Evolutionary conservation across 2,888 invertebrate genomes (phyloP), one percentile per base, ranked within the genome.

Genomic region (Patella depressa): DNA sequence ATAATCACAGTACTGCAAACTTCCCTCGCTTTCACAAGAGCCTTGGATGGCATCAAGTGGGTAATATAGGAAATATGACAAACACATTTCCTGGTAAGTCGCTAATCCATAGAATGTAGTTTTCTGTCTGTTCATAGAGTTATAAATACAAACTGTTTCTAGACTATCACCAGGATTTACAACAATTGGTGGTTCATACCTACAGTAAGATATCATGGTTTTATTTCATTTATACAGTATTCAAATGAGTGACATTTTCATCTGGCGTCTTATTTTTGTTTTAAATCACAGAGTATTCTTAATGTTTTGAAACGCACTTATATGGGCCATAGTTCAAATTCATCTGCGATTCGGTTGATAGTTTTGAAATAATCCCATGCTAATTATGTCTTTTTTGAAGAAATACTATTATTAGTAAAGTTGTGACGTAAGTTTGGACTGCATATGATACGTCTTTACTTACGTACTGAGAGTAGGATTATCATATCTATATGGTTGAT

Each of bases 401-500:
- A 29, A 2, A 29, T 29, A 29, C 29, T 29, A 29, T 34, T 34
- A 34, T 34, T 34, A 34, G 34, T 34, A 34, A 34, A 34, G 34
- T 34, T 34, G 3, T 34, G 34, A 5, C 34, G 34, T 34, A 34
- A 3, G 34, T 34, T 34, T 34, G 34, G 7, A 34, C 34, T 34
- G 34, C 34, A 34, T 34, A 34, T 34, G 34, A 5, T 34, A 34
- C 34, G 34, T 5, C 34, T 34, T 34, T 34, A 19, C 76, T 76
- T 55, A 76, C 76, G 29, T 54, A 65, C 53, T 53, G 11, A 69
- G 2, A 9, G 65, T 34, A n/a, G 76, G 76, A n/a, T 19, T 72
- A 57, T 76, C 76, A 29, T 76, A 76, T 57, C 76, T 76, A 72
- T 72, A 76, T 12, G 29, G 53, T n/a, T 57, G 15, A 45, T 76